Conservation (phyloP, 2,797 vertebrate species). For the Argentina silus region DNA sequence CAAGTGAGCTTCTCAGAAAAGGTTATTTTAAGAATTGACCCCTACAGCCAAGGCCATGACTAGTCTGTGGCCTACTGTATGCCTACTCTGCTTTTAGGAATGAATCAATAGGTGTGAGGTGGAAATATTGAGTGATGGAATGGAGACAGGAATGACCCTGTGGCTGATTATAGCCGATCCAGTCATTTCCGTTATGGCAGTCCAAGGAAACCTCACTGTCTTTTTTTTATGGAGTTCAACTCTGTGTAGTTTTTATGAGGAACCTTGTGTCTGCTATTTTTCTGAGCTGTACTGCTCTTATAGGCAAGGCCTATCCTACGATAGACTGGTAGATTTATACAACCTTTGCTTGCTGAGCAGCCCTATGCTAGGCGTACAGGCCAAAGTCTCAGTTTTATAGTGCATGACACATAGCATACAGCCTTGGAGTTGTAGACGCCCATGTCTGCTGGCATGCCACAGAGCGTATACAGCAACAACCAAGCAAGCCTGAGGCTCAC, state of each 20-base stretch:
- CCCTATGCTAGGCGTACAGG: background rate
- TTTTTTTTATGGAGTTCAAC: background rate
- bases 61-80: too few species aligned
- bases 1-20: conserved; percentile 13
- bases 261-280: too few species aligned
- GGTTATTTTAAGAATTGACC: conserved; percentile 62
- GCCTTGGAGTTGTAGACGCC: background rate
- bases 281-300: background rate
- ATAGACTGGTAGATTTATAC: background rate
- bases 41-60: conserved; percentile 2
- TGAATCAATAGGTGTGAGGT: too few species aligned
- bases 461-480: background rate
- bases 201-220: background rate
- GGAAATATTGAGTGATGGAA: too few species aligned
- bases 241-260: too few species aligned
- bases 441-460: background rate
- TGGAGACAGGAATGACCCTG: too few species aligned
- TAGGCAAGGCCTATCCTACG: background rate
- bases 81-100: too few species aligned
- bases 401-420: background rate
- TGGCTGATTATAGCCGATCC: too few species aligned
- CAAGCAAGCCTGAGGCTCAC: background rate
- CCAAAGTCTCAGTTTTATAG: background rate
- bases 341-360: background rate
- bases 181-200: background rate